Evolutionary conservation across 1,140 invertebrate species (phyloP).

Genomic region (Drosophila pseudoobscura): DNA sequence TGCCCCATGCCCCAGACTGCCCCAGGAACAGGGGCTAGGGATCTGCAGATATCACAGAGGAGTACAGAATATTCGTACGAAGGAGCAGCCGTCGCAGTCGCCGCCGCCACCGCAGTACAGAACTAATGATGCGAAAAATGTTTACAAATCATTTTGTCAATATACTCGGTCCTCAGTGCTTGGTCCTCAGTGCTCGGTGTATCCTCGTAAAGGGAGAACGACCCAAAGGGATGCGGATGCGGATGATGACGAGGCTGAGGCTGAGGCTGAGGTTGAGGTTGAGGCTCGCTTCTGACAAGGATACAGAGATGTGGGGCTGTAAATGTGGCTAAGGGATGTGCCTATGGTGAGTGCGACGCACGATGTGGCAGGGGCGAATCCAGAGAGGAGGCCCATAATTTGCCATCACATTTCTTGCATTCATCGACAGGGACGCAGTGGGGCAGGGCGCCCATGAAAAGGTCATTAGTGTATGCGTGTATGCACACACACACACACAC

Average conservation of each 20-base stretch:
- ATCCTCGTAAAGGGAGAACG: not conserved
- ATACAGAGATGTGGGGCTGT: constrained; percentile 23
- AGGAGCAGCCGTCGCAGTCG: constrained; percentile 29
- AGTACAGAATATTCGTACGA: too few relatives aligned
- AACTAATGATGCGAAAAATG: constrained; percentile 81
- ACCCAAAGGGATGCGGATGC: constrained; percentile 1
- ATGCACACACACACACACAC: constrained; percentile 7
- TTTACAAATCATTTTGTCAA: constrained; percentile 82
- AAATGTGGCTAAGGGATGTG: too few relatives aligned
- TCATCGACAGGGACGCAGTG: constrained; percentile 53
- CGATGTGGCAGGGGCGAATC: constrained; percentile 7
- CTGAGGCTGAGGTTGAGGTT: too few relatives aligned
- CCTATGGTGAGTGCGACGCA: too few relatives aligned
- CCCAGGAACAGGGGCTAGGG: too few relatives aligned
- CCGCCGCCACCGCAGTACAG: too few relatives aligned
- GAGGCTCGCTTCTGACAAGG: too few relatives aligned
- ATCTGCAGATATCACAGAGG: not conserved
- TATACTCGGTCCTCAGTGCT: constrained; percentile 38
- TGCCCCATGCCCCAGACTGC: not conserved
- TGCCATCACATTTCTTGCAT: constrained; percentile 78
- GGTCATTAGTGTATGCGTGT: constrained; percentile 71
- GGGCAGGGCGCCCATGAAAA: constrained; percentile 67
- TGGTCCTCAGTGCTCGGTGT: too few relatives aligned
- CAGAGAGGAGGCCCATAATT: constrained; percentile 61
- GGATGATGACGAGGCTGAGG: too few relatives aligned